Percentiles rank a stretch among this genome's conserved stretches.
These are phyloP conservation scores for Pachyuromys duprasi DNA, from an alignment of 2,797 vertebrate species.

Conservation along the genomic window DNA sequence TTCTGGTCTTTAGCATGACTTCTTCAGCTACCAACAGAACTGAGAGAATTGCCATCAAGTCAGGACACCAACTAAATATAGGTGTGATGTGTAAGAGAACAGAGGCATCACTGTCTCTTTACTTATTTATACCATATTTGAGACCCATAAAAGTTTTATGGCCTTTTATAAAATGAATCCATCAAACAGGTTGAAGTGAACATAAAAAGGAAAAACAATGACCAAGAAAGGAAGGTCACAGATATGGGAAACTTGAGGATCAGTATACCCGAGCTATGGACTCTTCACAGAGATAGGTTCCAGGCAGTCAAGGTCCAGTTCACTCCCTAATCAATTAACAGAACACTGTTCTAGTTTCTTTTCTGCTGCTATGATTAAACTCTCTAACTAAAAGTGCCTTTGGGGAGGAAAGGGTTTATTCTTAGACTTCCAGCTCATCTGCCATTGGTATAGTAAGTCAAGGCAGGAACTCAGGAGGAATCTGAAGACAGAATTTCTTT, in stretches of 20 bases:
- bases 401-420: background rate
- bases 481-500: background rate
- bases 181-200: slow-evolving; percentile 20
- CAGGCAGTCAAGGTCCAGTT: slow-evolving; percentile 13
- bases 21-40: background rate
- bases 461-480: background rate
- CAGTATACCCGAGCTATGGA: background rate
- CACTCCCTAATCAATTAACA: background rate
- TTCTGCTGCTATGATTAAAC: background rate
- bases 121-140: background rate
- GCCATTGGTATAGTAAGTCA: background rate
- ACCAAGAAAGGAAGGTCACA: background rate
- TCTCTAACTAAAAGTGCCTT: background rate
- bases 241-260: background rate
- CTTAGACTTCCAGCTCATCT: background rate
- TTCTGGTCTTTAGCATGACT: background rate
- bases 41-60: background rate
- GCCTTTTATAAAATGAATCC: slow-evolving; percentile 33
- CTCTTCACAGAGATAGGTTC: background rate
- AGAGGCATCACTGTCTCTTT: background rate
- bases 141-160: slow-evolving; percentile 22
- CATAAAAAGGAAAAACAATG: background rate
- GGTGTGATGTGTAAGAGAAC: background rate
- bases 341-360: background rate
- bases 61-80: background rate